Evolutionary conservation across 2,888 invertebrate genomes (phyloP), one percentile per base, ranked within the genome.

Genomic region (Dimorphilus gyrociliatus): DNA sequence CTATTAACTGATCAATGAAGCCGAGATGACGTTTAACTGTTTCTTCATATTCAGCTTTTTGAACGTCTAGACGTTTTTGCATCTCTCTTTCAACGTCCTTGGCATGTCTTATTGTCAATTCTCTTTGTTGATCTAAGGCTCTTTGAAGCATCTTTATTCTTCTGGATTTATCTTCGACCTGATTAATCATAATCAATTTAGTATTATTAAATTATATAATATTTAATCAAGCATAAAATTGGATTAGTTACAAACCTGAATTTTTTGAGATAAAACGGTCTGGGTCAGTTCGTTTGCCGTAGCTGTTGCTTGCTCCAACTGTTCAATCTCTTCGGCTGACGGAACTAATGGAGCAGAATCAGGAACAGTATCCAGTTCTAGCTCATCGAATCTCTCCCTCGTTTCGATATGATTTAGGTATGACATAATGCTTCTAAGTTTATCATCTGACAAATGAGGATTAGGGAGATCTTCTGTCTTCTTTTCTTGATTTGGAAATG

Each of bases 1-100:
- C 60, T 29, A 63, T 61, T 34, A 63, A 40, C 60, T 61, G 43
- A 40, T 63, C 63, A 31, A 63, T 63, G 35, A 63, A 60, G 13
- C 51, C 46, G n/a, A 62, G 44, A 42, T 63, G 62, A 33, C 62
- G 40, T 35, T 61, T 60, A 19, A 63, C 53, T 4, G 60, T 51
- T 29, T 55, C 53, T 33, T 63, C 61, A 42, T 60, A 61, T 37
- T 62, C 58, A 18, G 53, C 52, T 36, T 60, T 59, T 46, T 63
- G 61, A 7, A 52, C 40, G 38, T 55, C 53, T 16, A 61, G 38
- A 25, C 57, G 39, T 33, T 51, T 52, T 36, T 53, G 57, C 56
- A 60, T 56, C 36, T 62, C 60, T 31, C 50, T 50, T 26, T 62
- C 61, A 17, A 59, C 52, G 35, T 62, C 61, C 32, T 44, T 49